These are phyloP conservation scores for Myiotriccus ornatus DNA, from an alignment of 2,797 vertebrate genomes.

Conservation along the genomic window DNA sequence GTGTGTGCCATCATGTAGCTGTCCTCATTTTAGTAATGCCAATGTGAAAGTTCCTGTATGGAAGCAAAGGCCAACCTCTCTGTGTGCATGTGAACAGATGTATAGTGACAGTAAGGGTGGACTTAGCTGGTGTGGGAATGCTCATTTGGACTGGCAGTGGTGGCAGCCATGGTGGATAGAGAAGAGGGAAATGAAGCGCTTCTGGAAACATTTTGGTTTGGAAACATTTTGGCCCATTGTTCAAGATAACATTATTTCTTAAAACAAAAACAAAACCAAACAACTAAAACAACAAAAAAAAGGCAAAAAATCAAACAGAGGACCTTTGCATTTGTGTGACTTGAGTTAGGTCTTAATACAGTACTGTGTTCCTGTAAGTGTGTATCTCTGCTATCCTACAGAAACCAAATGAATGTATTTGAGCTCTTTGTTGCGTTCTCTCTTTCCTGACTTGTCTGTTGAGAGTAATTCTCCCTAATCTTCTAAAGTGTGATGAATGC, in stretches of 20 bases:
- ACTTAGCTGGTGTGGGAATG: background rate
- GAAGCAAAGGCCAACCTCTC: background rate
- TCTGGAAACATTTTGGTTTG: background rate
- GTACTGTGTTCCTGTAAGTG: background rate
- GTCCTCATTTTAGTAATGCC: background rate
- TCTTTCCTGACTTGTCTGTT: background rate
- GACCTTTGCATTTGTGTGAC: background rate
- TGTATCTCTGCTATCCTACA: background rate
- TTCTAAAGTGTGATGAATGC: background rate
- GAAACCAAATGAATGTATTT: background rate
- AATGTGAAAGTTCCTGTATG: background rate
- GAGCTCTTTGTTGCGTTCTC: background rate
- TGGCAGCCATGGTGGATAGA: fast-evolving
- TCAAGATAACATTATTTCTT: background rate
- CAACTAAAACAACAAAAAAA: background rate
- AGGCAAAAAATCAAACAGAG: background rate
- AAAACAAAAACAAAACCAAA: background rate
- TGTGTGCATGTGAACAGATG: fast-evolving
- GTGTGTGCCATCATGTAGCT: background rate
- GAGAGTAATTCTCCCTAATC: background rate
- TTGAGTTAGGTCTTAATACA: background rate
- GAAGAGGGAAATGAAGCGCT: background rate
- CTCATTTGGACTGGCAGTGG: background rate
- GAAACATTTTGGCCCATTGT: background rate
- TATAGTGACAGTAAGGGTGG: background rate